Percentiles rank a stretch among this genome's conserved stretches.
Evolutionary conservation across 2,888 invertebrate species (phyloP).

Genomic region (Microctonus brassicae): DNA sequence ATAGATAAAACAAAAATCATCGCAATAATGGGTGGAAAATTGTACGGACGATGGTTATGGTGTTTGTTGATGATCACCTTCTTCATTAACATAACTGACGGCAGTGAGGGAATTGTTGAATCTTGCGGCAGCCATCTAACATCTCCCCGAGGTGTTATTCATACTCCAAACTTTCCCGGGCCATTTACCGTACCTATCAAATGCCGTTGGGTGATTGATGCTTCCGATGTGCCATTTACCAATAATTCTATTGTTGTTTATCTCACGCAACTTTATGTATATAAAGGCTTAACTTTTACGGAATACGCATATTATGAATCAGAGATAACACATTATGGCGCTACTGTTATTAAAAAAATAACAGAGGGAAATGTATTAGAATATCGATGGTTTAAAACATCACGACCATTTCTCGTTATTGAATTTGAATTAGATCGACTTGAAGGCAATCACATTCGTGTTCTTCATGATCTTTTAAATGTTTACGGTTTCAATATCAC

Average conservation of each 20-base stretch:
- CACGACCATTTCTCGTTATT: slow-evolving; percentile 83
- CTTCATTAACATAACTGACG: neutral
- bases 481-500: slow-evolving; percentile 95
- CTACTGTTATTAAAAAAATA: slow-evolving; percentile 77
- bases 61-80: neutral
- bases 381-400: slow-evolving; percentile 73
- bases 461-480: slow-evolving; percentile 83
- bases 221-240: slow-evolving; percentile 70
- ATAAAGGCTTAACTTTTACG: slow-evolving; percentile 82
- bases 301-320: slow-evolving; percentile 84
- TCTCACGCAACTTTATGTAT: slow-evolving; percentile 89
- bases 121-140: slow-evolving; percentile 79
- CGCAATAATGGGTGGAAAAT: neutral
- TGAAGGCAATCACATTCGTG: slow-evolving; percentile 87
- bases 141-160: slow-evolving; percentile 78
- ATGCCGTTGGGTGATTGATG: slow-evolving; percentile 90
- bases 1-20: neutral
- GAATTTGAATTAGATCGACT: slow-evolving; percentile 80
- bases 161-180: slow-evolving; percentile 88
- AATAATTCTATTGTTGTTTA: slow-evolving; percentile 87
- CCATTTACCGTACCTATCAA: slow-evolving; percentile 85
- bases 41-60: neutral
- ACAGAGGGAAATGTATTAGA: slow-evolving; percentile 81
- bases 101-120: slow-evolving; percentile 33
- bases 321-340: slow-evolving; percentile 76